Evolutionary conservation across 2,888 invertebrate species (phyloP), one percentile per base, ranked within the genome.

Genomic region (Bombylius discolor): DNA sequence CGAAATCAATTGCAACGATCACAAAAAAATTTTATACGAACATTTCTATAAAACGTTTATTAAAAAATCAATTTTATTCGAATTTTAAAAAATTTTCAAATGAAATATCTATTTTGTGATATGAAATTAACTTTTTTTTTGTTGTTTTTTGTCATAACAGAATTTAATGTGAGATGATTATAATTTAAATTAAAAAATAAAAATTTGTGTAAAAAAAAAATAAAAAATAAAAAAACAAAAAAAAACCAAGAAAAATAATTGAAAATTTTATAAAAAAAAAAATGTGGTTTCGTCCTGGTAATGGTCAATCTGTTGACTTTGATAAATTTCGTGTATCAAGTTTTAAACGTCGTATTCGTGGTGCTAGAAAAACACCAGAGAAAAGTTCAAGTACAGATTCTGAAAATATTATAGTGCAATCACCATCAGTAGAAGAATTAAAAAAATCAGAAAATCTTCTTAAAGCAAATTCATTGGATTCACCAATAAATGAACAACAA

Each of bases 301-400:
- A 56, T 57, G 47, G 47, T 36, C 57, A 58, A 52, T 51, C 56
- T 9, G 45, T 57, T 45, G 61, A 63, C 36, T 56, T 57, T 33
- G 64, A 64, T 47, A 63, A 62, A 13, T 61, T 62, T 49, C 60
- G 64, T 9, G 62, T 62, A 31, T 60, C 63, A 49, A 64, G 63
- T 56, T 61, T 63, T 51, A 62, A 60, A 33, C 62, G 49, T 63
- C 67, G 46, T 64, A 67, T 64, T 64, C 67, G 54, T 64, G 66
- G 50, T 60, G 63, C 34, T 56, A 57, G 60, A 53, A 62, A 58
- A 60, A 60, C 60, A 49, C 60, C 55, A 13, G 54, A 53, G 39
- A 61, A 62, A 53, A 59, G 55, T 51, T 51, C 54, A 9, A 57
- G 59, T 51, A 14, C 56, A 11, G 59, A 59, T 45, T 47, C 59